phyloP scores from a whole-genome alignment of 2,797 vertebrate species.

The Odontamblyopus rebecca region DNA sequence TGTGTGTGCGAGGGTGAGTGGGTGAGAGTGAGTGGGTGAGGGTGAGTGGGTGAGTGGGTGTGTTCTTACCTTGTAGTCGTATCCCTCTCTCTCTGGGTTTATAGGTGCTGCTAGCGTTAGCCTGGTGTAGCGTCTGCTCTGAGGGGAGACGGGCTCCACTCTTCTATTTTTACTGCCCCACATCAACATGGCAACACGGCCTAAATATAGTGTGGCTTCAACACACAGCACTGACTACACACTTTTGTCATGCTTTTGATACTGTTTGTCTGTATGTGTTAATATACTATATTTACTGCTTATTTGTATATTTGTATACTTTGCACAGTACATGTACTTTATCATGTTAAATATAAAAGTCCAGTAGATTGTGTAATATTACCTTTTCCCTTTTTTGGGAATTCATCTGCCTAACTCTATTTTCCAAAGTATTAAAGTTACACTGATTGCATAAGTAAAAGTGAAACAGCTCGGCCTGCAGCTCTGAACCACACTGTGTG shows the following conservation, averaged over 20 bases:
- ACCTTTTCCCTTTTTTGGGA: no score
- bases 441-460: no score
- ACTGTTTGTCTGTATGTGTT: no score
- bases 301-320: no score
- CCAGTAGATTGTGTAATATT: no score
- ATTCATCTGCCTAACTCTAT: no score
- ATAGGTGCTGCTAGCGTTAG: background rate
- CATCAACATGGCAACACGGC: background rate
- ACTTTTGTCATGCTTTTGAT: background rate
- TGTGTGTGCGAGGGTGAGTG: background rate
- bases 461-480: no score
- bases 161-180: background rate
- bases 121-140: background rate
- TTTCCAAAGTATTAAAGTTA: no score
- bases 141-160: background rate
- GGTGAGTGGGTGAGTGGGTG: background rate
- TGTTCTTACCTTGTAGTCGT: background rate
- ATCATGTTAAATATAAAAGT: no score
- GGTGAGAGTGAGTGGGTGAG: background rate
- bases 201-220: constrained; percentile 5
- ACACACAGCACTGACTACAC: background rate
- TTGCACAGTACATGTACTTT: no score
- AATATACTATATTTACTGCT: no score
- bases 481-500: no score
- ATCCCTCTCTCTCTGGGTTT: background rate